These are phyloP conservation scores for Zoanthus sansibaricus DNA, from an alignment of 92 coral and sea anemone genomes.

Conservation along the genomic window DNA sequence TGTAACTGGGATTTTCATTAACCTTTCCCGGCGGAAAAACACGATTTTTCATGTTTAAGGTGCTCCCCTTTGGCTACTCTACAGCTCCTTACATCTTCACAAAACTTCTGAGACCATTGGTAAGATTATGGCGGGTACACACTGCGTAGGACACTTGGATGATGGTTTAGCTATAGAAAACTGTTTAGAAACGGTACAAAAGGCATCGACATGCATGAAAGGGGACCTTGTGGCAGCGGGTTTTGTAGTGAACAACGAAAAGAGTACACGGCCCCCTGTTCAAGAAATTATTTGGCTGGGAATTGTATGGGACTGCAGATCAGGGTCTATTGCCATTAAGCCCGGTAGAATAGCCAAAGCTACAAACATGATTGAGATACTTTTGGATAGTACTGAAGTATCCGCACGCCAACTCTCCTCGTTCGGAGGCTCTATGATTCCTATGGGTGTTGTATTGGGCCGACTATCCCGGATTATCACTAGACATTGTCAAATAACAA, in stretches of 20 bases:
- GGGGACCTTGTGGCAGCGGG: too few relatives aligned
- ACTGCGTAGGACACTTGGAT: slow-evolving; percentile 53
- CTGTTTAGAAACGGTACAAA: slow-evolving; percentile 1
- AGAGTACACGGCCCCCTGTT: background rate
- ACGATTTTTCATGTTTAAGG: background rate
- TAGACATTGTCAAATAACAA: slow-evolving; percentile 59
- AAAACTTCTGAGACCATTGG: too few relatives aligned
- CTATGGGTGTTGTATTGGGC: slow-evolving; percentile 32
- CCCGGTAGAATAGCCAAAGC: too few relatives aligned
- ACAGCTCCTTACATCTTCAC: too few relatives aligned
- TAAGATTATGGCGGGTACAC: background rate
- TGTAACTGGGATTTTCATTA: too few relatives aligned
- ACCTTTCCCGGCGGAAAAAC: background rate
- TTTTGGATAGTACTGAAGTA: background rate
- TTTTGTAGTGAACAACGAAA: background rate
- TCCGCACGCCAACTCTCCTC: slow-evolving; percentile 44
- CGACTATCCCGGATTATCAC: slow-evolving; percentile 42
- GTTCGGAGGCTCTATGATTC: slow-evolving; percentile 48
- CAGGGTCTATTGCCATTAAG: too few relatives aligned
- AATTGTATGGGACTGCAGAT: too few relatives aligned
- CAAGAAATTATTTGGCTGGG: too few relatives aligned
- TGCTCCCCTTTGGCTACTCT: background rate
- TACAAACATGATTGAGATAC: too few relatives aligned
- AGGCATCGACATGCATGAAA: background rate
- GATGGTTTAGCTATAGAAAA: slow-evolving; percentile 44